phyloP scores from a whole-genome alignment of 2,113 vertebrate genomes.

The Dasyprocta punctata region DNA sequence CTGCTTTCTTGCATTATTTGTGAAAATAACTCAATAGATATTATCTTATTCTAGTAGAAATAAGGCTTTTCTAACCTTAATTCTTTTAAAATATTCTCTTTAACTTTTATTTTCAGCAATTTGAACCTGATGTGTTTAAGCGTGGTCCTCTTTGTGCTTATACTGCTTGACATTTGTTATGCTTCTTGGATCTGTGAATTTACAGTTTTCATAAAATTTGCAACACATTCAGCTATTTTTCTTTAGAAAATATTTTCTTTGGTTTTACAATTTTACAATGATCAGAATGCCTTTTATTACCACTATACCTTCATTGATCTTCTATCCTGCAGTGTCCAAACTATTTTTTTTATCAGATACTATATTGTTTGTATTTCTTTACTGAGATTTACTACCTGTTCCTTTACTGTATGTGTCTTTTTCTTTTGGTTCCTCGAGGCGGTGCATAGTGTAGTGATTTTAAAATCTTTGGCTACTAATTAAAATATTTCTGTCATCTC shows the following conservation, averaged over 20 bases:
- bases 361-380: neutral
- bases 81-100: neutral
- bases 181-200: neutral
- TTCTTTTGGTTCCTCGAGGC: neutral
- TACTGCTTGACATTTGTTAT: neutral
- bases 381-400: neutral
- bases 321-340: neutral
- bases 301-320: neutral
- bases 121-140: neutral
- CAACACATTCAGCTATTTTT: neutral
- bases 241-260: neutral
- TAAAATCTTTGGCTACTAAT: neutral
- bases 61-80: neutral
- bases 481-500: neutral
- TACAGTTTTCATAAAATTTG: slow-evolving; percentile 22
- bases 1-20: neutral
- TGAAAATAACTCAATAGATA: neutral
- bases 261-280: neutral
- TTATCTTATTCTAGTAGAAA: neutral
- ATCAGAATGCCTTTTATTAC: neutral
- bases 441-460: neutral
- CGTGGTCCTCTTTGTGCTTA: neutral
- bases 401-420: neutral
- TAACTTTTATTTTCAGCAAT: neutral
- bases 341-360: neutral